Evolutionary conservation across 1,140 invertebrate species (phyloP), one percentile per base, ranked within the genome.

Genomic region (Magallana angulata): DNA sequence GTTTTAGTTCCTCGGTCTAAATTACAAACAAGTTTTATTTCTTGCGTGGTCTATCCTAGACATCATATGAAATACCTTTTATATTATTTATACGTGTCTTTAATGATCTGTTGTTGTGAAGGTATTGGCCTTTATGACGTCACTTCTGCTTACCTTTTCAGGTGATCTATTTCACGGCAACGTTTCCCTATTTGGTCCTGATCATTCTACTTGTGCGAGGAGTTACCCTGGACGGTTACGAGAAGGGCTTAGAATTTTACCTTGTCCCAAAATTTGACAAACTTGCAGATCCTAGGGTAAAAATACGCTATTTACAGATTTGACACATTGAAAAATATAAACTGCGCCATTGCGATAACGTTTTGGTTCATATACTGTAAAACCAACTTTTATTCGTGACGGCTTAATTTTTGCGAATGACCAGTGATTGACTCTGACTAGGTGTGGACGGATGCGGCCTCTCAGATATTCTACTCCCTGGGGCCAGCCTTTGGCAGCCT

Each of bases 401-500:
- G 36, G 5, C 36, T 48, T 48, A 48, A 48, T 48, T 48, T 24
- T 48, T 48, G 36, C 7, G 16, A 24, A 1, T 80, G 18, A 36
- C 18, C 7, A n/a, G 4, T 56, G 14, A 14, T 0, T 57, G 57
- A 48, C 36, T 48, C 5, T 48, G 36, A 48, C 36, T 12, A 93
- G 91, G 91, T 92, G 18, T 98, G 97, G 97, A 96, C 97, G 60
- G 97, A 98, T 92, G 97, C 97, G 0, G 97, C 97, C 4, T 97
- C 97, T 14, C 97, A 98, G 95, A 97, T 98, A 90, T 98, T 98
- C 93, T 98, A 97, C 93, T 97, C 97, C 0, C 93, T 98, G 7
- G 97, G 97, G 92, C 97, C 97, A 8, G 97, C 97, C 16, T 98
- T 97, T 96, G 97, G 97, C 89, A 97, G 97, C 11, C 97, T 98